Conservation (phyloP, 1,140 invertebrate genomes). For the Drosophila gunungcola region DNA sequence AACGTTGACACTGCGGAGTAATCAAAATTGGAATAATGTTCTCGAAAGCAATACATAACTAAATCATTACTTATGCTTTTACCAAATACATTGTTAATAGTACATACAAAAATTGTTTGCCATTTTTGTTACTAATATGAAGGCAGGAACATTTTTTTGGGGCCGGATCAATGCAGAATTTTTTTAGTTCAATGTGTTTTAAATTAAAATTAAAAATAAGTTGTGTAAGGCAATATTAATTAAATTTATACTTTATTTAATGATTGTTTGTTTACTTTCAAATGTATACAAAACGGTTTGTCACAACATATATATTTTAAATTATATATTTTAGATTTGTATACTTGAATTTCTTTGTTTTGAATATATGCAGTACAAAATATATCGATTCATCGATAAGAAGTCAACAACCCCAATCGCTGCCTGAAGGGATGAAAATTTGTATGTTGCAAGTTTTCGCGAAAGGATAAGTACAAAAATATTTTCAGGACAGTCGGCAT, state of each 20-base stretch:
- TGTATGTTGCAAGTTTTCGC: conserved; percentile 38
- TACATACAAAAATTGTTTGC: neutral
- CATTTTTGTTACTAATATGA: neutral
- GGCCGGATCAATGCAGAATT: neutral
- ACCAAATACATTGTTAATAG: conserved; percentile 14
- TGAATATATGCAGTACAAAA: too few species aligned
- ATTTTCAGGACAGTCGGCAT: conserved; percentile 23
- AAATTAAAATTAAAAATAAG: too few species aligned
- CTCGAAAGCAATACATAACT: neutral
- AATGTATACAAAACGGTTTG: too few species aligned
- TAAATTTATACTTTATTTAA: too few species aligned
- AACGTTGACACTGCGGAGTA: conserved; percentile 25
- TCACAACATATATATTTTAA: too few species aligned
- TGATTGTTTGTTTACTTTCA: too few species aligned
- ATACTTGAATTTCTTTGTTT: too few species aligned
- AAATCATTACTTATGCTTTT: neutral
- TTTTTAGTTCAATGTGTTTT: too few species aligned
- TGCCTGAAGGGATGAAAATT: conserved; percentile 30
- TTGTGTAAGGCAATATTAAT: too few species aligned
- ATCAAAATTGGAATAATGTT: neutral
- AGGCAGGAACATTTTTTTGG: too few species aligned
- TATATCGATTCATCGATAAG: conserved; percentile 35
- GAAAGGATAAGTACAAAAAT: conserved; percentile 41
- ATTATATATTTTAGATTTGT: too few species aligned
- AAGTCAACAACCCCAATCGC: conserved; percentile 20